Conservation (phyloP, 2,797 vertebrate genomes). For the Hyperoplus lanceolatus region DNA sequence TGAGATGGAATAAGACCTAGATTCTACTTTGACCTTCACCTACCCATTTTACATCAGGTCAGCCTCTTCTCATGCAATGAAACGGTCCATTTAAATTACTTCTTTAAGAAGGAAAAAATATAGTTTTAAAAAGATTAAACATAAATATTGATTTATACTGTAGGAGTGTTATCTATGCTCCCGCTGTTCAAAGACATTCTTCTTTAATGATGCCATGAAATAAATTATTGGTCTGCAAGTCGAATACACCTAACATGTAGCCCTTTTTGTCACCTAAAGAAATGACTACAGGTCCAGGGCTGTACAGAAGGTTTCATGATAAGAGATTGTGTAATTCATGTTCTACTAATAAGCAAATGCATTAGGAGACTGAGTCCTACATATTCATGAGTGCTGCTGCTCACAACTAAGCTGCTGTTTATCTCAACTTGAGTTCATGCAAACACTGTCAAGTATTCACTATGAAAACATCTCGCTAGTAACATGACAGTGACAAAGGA, state of each 20-base stretch:
- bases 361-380: not conserved
- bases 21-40: not conserved
- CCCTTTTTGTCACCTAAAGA: not conserved
- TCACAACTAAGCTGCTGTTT: not conserved
- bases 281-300: not conserved
- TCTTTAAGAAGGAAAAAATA: not conserved
- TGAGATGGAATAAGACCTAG: not conserved
- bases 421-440: not conserved
- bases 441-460: not conserved
- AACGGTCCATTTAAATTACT: not conserved
- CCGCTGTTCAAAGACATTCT: not conserved
- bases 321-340: not conserved
- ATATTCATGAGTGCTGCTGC: not conserved
- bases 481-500: constrained; percentile 16
- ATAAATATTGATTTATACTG: not conserved
- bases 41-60: not conserved
- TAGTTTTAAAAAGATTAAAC: not conserved
- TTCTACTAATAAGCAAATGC: not conserved
- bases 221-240: not conserved
- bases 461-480: constrained; percentile 4
- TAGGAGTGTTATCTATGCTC: not conserved
- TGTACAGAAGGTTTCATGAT: not conserved
- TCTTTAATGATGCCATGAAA: not conserved
- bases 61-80: not conserved
- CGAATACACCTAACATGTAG: not conserved